Conservation (phyloP, 2,113 vertebrate species). For the Dolichotis patagonum region DNA sequence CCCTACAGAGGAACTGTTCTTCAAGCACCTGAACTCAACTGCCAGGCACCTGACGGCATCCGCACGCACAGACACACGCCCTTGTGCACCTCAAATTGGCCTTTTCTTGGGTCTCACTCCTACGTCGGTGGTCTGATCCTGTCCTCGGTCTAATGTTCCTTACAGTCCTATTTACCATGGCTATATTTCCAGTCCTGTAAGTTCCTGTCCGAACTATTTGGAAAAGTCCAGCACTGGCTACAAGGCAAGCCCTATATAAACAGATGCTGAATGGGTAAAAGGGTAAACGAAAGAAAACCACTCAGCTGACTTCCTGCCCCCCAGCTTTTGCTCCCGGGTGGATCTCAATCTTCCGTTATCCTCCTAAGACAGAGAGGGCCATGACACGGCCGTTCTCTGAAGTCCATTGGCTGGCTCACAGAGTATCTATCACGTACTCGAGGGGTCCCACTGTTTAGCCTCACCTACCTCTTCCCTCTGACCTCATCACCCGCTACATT, state of each 20-base stretch:
- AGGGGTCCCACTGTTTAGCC: neutral
- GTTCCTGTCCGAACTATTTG: neutral
- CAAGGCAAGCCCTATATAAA: neutral
- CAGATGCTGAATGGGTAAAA: neutral
- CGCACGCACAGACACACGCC: neutral
- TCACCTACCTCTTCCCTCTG: neutral
- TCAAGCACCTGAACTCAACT: neutral
- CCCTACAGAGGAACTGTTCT: neutral
- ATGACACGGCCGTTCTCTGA: neutral
- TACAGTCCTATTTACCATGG: too few relatives aligned
- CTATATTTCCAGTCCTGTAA: neutral
- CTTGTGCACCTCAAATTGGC: neutral
- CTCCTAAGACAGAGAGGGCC: neutral
- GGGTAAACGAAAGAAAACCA: neutral
- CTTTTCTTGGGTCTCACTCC: neutral
- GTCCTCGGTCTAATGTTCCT: neutral
- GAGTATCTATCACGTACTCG: neutral
- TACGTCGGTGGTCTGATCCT: too few relatives aligned
- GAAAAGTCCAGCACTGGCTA: neutral
- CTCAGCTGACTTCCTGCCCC: neutral
- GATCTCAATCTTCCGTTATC: neutral
- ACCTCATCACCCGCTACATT: neutral
- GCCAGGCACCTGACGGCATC: neutral
- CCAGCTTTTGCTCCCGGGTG: neutral
- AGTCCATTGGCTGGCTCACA: neutral